Evolutionary conservation across 1,140 invertebrate genomes (phyloP), one percentile per base, ranked within the genome.

Genomic region (Linepithema humile): DNA sequence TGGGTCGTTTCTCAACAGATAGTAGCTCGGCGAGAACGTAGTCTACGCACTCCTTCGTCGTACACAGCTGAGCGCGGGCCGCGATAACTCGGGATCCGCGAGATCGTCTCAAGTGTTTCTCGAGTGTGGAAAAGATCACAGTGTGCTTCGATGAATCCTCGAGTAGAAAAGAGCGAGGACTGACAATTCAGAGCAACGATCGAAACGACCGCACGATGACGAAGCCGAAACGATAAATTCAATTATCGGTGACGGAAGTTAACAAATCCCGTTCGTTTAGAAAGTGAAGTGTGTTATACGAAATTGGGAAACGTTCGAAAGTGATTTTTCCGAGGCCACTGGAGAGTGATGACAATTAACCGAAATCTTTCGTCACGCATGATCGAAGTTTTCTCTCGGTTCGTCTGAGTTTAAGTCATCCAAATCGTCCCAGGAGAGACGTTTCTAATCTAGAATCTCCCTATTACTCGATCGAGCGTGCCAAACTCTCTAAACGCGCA

Each of bases 1-100:
- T 93, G 93, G 93, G 93, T 93, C 93, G 93, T 91, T 92, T 91
- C 90, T 91, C 92, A 92, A 91, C 90, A 87, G 91, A 84, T 89
- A 91, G 91, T 93, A 90, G 88, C 92, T 93, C 91, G 90, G 80
- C 89, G 89, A 87, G 91, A 93, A 92, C 91, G 85, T 85, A 62
- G 84, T 72, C 83, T 90, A 93, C 91, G 89, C 93, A 94, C 92
- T 93, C 90, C 73, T 91, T 88, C 88, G 87, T 89, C 84, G 89
- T 83, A 90, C 90, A 87, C 87, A 90, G 91, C 69, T 85, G 86
- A 86, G 90, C 85, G 83, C 91, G 82, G 86, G 64, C 64, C 75
- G 75, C 45, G 64, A 67, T 67, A 78, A 32, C 10, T 67, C 75
- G 29, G 40, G 60, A 77, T 65, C 73, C 59, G 64, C 35, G 62